phyloP scores from a whole-genome alignment of 2,797 vertebrate genomes.

The Argya squamiceps region DNA sequence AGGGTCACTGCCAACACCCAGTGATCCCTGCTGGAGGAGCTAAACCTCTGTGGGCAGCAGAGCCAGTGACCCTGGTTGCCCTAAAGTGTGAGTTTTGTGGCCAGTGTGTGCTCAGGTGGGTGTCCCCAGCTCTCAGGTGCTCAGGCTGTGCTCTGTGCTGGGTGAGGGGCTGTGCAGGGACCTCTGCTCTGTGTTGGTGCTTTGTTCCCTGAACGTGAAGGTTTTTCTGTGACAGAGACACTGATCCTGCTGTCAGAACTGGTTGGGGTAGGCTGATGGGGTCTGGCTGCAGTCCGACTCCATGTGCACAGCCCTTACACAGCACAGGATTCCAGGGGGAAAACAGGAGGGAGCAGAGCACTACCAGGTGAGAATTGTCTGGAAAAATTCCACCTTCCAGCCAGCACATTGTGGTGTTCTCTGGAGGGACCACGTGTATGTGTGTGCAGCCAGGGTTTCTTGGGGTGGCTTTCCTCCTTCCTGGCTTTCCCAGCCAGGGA shows the following conservation, averaged over 20 bases:
- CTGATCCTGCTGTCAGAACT: not conserved
- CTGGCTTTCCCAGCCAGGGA: not conserved
- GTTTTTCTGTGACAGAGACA: not conserved
- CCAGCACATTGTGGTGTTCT: not conserved
- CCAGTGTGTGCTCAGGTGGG: not conserved
- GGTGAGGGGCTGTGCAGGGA: not conserved
- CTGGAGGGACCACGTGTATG: not conserved
- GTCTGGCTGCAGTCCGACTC: not conserved
- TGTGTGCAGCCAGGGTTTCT: not conserved
- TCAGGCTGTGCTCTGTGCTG: rapidly evolving
- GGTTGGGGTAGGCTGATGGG: not conserved
- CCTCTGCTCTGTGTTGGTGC: not conserved
- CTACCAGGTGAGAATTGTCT: not conserved
- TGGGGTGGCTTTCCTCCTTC: not conserved
- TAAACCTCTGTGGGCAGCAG: not conserved
- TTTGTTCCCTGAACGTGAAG: not conserved
- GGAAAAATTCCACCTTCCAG: not conserved
- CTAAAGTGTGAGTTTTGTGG: not conserved
- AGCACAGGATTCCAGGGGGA: not conserved
- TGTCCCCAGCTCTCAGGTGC: not conserved
- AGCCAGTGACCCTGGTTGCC: not conserved
- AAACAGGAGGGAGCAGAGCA: not conserved
- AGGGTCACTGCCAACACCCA: not conserved
- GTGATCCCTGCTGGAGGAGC: not conserved
- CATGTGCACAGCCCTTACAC: rapidly evolving